Conservation (phyloP, 2,888 invertebrate genomes). For the Acanthosepion lycidas region DNA sequence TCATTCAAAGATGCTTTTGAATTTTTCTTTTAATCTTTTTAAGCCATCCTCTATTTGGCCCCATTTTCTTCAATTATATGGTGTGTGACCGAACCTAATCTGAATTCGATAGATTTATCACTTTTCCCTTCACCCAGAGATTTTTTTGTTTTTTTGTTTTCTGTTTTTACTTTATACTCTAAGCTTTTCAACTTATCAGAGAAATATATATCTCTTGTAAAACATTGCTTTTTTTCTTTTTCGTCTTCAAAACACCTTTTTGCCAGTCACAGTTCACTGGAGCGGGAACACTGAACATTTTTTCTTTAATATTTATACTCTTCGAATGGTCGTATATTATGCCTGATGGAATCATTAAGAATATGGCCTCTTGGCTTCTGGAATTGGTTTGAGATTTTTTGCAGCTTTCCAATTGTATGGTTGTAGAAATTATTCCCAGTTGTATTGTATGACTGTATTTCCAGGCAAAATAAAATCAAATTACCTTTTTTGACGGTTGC, state of each 20-base stretch:
- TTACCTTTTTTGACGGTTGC: background rate
- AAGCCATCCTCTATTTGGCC: background rate
- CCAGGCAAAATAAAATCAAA: background rate
- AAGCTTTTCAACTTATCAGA: background rate
- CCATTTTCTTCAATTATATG: background rate
- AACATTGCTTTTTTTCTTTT: background rate
- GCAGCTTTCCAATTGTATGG: background rate
- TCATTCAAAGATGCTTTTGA: no score
- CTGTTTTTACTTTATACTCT: background rate
- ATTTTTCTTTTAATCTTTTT: background rate
- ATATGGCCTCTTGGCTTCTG: background rate
- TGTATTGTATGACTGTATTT: background rate
- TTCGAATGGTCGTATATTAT: background rate
- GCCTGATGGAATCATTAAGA: background rate
- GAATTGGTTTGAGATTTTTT: background rate
- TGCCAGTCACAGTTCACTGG: background rate
- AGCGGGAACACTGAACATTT: background rate
- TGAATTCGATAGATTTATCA: constrained; percentile 21
- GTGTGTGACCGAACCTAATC: background rate
- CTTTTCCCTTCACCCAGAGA: background rate
- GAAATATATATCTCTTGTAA: background rate
- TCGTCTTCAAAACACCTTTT: background rate
- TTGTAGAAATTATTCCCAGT: background rate
- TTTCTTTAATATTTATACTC: background rate
- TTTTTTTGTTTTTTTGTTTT: background rate